Percentiles rank a stretch among this genome's conserved stretches.
phyloP scores from a whole-genome alignment of 2,797 vertebrate species.

The Acanthis flammea region DNA sequence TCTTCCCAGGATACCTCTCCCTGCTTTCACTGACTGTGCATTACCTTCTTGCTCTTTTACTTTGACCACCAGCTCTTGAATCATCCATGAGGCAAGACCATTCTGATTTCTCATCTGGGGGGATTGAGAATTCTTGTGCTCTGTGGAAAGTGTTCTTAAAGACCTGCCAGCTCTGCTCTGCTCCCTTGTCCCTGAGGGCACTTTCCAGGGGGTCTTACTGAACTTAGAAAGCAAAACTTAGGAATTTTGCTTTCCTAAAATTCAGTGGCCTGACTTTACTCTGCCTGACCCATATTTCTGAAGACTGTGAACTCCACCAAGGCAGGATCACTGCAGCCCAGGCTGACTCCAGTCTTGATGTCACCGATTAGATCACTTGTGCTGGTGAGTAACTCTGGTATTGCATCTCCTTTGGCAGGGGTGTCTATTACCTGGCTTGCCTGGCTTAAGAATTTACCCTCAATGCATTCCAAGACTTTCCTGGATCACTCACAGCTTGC shows the following conservation, averaged over 20 bases:
- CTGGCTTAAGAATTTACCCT: not conserved
- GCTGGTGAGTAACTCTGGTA: not conserved
- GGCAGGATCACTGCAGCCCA: not conserved
- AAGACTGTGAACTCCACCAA: not conserved
- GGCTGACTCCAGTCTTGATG: not conserved
- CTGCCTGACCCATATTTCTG: not conserved
- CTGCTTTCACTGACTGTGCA: not conserved
- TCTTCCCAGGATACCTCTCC: not conserved
- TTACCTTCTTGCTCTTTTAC: not conserved
- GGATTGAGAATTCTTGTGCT: not conserved
- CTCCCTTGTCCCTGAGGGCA: accelerated
- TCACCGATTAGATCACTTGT: not conserved
- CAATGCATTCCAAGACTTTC: not conserved
- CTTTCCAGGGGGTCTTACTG: not conserved
- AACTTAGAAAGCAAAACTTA: not conserved
- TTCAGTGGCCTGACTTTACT: not conserved
- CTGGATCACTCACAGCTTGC: not conserved
- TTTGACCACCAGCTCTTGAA: not conserved
- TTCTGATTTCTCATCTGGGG: accelerated
- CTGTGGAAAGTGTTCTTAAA: accelerated
- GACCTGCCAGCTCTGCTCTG: not conserved
- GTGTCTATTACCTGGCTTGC: not conserved
- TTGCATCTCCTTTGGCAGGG: not conserved
- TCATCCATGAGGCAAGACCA: not conserved
- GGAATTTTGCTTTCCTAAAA: not conserved